These are phyloP conservation scores for Octodon degus DNA, from an alignment of 2,113 vertebrate genomes.

Conservation along the genomic window DNA sequence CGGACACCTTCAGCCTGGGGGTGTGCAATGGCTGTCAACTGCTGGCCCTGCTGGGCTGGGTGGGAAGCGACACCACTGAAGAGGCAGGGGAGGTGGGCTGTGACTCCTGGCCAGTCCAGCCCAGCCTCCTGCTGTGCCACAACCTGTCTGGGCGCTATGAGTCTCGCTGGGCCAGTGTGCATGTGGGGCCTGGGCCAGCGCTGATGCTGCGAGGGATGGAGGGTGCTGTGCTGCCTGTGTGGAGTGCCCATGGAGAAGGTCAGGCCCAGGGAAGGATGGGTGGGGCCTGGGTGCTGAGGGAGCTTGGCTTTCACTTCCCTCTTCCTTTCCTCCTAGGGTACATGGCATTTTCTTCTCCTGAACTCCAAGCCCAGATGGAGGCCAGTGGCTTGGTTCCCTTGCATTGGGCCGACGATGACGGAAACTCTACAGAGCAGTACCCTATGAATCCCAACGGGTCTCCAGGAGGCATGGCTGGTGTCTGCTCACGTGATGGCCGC, in stretches of 20 bases:
- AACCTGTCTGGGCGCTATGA: conserved; percentile 93
- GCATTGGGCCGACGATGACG: conserved; percentile 91
- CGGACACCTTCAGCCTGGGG: conserved; percentile 93
- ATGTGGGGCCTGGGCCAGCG: conserved; percentile 88
- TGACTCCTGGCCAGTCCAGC: conserved; percentile 4
- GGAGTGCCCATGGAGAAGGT: conserved; percentile 97
- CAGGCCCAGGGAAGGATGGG: background rate
- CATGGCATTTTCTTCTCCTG: conserved; percentile 89
- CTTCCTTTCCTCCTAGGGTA: conserved; percentile 85
- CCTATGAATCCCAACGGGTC: conserved; percentile 95
- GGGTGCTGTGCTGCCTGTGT: conserved; percentile 92
- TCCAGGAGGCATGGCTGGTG: conserved; percentile 88
- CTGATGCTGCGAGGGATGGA: conserved; percentile 94
- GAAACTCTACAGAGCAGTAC: conserved; percentile 90
- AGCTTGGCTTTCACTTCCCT: background rate
- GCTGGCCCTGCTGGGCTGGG: conserved; percentile 93
- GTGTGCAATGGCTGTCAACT: conserved; percentile 96
- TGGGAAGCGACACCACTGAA: conserved; percentile 80
- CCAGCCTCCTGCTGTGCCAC: conserved; percentile 88
- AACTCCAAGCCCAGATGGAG: conserved; percentile 83
- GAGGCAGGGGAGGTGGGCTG: background rate
- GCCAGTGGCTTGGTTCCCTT: conserved; percentile 87
- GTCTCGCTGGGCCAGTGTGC: conserved; percentile 92
- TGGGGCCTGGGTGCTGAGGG: background rate
- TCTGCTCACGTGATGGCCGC: conserved; percentile 92